These are phyloP conservation scores for Aricia agestis DNA, from an alignment of 1,140 invertebrate species.

Conservation along the genomic window DNA sequence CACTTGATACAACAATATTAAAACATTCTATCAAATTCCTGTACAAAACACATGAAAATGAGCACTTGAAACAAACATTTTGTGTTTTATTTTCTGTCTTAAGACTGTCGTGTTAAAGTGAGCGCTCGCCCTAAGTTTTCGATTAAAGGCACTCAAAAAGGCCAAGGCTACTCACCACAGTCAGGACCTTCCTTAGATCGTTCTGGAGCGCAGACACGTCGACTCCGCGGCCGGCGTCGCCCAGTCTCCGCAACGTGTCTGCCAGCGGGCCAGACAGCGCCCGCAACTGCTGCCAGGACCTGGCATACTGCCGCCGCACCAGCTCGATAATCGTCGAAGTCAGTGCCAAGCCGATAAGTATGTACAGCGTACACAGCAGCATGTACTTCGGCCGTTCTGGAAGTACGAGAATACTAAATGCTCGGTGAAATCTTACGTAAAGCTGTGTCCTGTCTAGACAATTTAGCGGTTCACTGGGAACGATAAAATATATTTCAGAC, in stretches of 20 bases:
- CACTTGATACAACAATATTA: too few relatives aligned
- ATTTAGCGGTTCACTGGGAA: neutral
- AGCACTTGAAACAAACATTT: too few relatives aligned
- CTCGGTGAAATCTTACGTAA: neutral
- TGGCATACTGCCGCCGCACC: slow-evolving; percentile 88
- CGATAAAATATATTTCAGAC: neutral
- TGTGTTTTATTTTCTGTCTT: too few relatives aligned
- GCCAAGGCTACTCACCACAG: slow-evolving; percentile 74
- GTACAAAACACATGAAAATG: too few relatives aligned
- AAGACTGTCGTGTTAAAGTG: too few relatives aligned
- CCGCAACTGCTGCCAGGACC: slow-evolving; percentile 88
- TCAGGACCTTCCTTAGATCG: slow-evolving; percentile 80
- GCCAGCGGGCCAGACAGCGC: slow-evolving; percentile 87
- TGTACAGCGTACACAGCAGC: slow-evolving; percentile 93
- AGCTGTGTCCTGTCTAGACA: neutral
- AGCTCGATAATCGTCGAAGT: slow-evolving; percentile 97
- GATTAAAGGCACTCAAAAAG: neutral
- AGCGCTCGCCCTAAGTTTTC: neutral
- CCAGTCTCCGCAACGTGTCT: slow-evolving; percentile 84
- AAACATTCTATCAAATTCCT: too few relatives aligned
- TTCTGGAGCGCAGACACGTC: slow-evolving; percentile 83
- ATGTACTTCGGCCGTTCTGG: slow-evolving; percentile 91
- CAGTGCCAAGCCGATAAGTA: slow-evolving; percentile 93
- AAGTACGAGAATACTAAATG: slow-evolving; percentile 28
- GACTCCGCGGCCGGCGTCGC: slow-evolving; percentile 83